A percentile compares a stretch with the other conserved stretches of the same genome.
phyloP scores from a whole-genome alignment of 2,113 vertebrate species.

The Leptosomus discolor region DNA sequence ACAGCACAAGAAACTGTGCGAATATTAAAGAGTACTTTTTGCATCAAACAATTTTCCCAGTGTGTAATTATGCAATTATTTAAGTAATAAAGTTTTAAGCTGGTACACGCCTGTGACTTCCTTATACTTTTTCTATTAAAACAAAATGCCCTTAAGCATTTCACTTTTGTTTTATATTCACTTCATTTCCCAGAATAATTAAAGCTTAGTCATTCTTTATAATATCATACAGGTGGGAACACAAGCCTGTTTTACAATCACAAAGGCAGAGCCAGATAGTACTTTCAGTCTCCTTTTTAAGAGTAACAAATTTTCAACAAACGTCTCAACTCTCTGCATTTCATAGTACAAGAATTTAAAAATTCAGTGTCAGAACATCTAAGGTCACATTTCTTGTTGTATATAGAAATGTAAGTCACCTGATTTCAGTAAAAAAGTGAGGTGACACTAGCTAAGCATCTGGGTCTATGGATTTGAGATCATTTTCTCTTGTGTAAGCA shows the following conservation, averaged over 20 bases:
- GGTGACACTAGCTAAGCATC: background rate
- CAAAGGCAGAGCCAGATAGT: background rate
- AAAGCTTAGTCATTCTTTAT: conserved; percentile 31
- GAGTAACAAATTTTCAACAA: background rate
- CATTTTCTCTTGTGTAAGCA: background rate
- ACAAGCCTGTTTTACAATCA: background rate
- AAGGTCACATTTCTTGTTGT: background rate
- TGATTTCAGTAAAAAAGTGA: background rate
- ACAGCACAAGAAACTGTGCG: background rate
- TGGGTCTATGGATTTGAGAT: background rate
- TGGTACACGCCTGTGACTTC: conserved; percentile 5
- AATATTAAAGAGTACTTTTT: background rate
- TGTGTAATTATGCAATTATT: conserved; percentile 36
- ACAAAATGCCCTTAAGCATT: conserved; percentile 7
- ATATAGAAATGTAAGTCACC: background rate
- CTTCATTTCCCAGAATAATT: conserved; percentile 52
- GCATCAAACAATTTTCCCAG: background rate
- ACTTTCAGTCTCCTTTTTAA: background rate
- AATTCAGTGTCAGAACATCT: background rate
- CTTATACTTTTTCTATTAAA: conserved; percentile 31
- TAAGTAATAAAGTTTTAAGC: conserved; percentile 41
- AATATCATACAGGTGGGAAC: conserved; percentile 6
- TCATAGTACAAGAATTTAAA: background rate
- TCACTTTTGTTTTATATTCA: background rate
- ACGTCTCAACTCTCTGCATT: background rate